Evolutionary conservation across 1,140 invertebrate species (phyloP), one percentile per base, ranked within the genome.

Genomic region (Drosophila parabipectinata): DNA sequence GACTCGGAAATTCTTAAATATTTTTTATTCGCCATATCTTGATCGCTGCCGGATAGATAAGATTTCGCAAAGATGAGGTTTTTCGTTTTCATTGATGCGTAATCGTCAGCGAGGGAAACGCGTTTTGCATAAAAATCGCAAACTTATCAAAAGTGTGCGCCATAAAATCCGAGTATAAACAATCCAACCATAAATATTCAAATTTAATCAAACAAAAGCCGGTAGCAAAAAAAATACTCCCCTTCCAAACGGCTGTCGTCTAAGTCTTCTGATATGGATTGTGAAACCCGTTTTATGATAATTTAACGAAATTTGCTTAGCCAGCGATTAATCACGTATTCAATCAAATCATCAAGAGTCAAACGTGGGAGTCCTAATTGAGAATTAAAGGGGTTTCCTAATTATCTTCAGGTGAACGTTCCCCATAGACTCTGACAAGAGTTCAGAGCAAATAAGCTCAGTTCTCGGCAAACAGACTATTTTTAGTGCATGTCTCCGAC

Each of bases 51-150:
- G 26, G 18, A 26, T 48, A 48, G 41, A 69, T 56, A 57, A 69
- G 64, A 69, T 67, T 55, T 61, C 63, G 47, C 59, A 63, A 45
- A 64, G 63, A 63, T 37, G 53, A 28, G 45, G 48, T 37, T 67
- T 68, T 12, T 39, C n/a, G 44, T 69, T 69, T 68, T 47, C 63
- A 47, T 50, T 32, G 64, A 48, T 69, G 67, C 67, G 67, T 69
- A 69, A 69, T 50, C 67, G 8, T 10, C 61, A 26, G 14, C 30
- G 14, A 21, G 64, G 41, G 66, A 57, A 26, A 69, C 66, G 66
- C 66, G 63, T 69, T 68, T 69, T 69, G 66, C 66, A 69, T 69
- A 69, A 68, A 69, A 69, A 69, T 68, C 64, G 63, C 63, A 47
- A 69, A 57, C 32, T 57, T 57, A 57, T 69, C 52, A 66, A 62